Evolutionary conservation across 2,113 vertebrate genomes (phyloP), one percentile per base, ranked within the genome.

Genomic region (Rhea americana): DNA sequence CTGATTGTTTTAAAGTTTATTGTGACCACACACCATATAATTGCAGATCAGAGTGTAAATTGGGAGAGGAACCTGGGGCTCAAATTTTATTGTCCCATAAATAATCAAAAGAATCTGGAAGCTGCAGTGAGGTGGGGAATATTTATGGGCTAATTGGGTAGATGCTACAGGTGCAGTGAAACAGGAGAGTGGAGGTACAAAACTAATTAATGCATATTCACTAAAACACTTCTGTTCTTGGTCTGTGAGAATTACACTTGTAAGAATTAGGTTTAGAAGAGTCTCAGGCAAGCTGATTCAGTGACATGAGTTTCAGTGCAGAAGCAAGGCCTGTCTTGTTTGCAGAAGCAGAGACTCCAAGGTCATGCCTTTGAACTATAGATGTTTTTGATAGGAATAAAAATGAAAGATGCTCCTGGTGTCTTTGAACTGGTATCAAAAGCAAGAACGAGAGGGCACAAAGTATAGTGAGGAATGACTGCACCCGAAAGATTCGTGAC

Each of bases 371-470:
- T 93, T 95, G 94, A 94, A 89, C 95, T 90, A 48, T 53, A 32
- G 6, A 2, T 10, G 48, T 65, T 89, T 90, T 95, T 92, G 88
- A 81, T 89, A 78, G 79, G 91, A 91, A 91, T 95, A 68, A 82
- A 95, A 95, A 92, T 89, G 81, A 92, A 94, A 97, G 88, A 62
- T 1, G 0, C 95, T 95, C 41, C n/a, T 73, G 12, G 41, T 90
- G 74, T 39, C 72, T 97, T 95, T 93, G 91, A 96, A 90, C 41
- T 11, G 39, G 76, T 82, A 96, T 95, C 76, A 93, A 71, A 93
- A 68, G 7, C 48, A 63, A 92, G 84, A 89, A 56, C 84, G 86
- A 62, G 84, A 88, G 83, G 93, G 91, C 79, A 66, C 53, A 59
- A 63, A 92, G 72, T 82, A 84, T 66, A 88, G 87, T 51, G 83